phyloP scores from a whole-genome alignment of 2,797 vertebrate species.

The Babyrousa celebensis region DNA sequence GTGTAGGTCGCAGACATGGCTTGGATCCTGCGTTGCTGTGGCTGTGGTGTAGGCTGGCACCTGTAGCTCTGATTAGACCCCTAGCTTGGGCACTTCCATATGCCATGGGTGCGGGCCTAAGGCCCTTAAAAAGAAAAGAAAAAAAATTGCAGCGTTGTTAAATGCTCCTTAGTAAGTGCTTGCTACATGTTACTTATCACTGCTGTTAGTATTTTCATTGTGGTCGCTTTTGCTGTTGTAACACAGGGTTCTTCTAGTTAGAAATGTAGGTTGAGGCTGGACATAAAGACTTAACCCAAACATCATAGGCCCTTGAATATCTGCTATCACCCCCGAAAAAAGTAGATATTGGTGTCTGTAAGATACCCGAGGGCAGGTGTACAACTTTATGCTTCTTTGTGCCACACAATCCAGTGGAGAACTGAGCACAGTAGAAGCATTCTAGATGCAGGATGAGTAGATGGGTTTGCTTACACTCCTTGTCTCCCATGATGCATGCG shows the following conservation, averaged over 20 bases:
- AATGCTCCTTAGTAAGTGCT: neutral
- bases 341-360: neutral
- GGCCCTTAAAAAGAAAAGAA: neutral
- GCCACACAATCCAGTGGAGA: neutral
- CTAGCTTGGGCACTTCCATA: too few relatives aligned
- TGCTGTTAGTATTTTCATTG: neutral
- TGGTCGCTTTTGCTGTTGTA: neutral
- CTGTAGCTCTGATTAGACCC: too few relatives aligned
- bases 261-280: neutral
- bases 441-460: neutral
- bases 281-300: neutral
- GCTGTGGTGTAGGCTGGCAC: too few relatives aligned
- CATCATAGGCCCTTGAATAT: neutral
- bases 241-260: neutral
- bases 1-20: too few relatives aligned
- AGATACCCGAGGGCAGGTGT: neutral
- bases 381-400: neutral
- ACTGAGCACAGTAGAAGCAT: neutral
- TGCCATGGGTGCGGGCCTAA: too few relatives aligned
- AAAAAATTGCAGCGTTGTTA: neutral
- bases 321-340: neutral
- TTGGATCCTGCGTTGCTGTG: too few relatives aligned
- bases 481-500: too few relatives aligned
- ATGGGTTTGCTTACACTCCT: too few relatives aligned
- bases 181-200: neutral